phyloP scores from a whole-genome alignment of 2,888 invertebrate genomes.

The Tethea ocularis region DNA sequence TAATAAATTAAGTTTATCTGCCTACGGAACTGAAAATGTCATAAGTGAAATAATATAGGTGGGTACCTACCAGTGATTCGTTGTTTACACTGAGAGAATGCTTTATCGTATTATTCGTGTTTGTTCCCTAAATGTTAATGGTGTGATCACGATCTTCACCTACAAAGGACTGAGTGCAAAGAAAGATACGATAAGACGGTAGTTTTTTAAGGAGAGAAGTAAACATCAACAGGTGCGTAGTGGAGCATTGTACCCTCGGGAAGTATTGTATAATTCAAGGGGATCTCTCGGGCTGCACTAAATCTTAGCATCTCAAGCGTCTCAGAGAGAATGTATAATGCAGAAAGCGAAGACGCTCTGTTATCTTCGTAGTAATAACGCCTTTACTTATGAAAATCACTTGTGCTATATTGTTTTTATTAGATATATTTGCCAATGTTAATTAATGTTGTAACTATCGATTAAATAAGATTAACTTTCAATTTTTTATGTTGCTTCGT shows the following conservation, averaged over 20 bases:
- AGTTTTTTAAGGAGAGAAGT: constrained; percentile 30
- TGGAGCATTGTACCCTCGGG: constrained; percentile 39
- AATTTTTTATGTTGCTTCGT: no score
- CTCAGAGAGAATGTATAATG: constrained; percentile 52
- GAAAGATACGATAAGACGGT: constrained; percentile 14
- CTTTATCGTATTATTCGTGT: constrained; percentile 8
- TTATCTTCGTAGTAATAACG: constrained; percentile 25
- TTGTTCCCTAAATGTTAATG: constrained; percentile 23
- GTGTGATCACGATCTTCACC: constrained; percentile 24
- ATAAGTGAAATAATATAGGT: background rate
- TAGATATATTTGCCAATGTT: background rate
- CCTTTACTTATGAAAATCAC: constrained; percentile 11
- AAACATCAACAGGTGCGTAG: constrained; percentile 40
- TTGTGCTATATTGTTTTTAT: background rate
- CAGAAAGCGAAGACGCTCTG: constrained; percentile 39
- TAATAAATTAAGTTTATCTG: background rate
- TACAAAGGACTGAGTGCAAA: constrained; percentile 18
- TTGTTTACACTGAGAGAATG: constrained; percentile 7
- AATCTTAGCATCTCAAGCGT: constrained; percentile 44
- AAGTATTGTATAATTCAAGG: constrained; percentile 53
- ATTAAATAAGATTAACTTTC: no score
- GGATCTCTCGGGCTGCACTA: constrained; percentile 46
- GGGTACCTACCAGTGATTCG: background rate
- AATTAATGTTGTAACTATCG: background rate
- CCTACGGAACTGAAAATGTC: background rate